Conservation (phyloP, 1,140 invertebrate species). For the Adelges cooleyi region DNA sequence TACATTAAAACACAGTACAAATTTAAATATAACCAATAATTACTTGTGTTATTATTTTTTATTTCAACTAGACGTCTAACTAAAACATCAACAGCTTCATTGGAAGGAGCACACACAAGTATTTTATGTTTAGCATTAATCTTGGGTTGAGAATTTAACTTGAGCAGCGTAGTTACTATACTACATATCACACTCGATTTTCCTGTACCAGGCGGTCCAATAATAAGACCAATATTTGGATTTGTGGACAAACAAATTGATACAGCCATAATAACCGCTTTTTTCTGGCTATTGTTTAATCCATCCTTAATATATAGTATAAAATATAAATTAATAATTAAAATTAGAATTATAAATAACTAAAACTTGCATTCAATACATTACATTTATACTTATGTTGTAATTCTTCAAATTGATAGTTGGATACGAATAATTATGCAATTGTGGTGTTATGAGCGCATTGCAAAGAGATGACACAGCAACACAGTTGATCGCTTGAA, state of each 20-base stretch:
- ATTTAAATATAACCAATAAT: too few relatives aligned
- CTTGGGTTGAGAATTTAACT: neutral
- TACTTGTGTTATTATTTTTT: neutral
- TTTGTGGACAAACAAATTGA: neutral
- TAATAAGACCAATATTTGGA: conserved; percentile 12
- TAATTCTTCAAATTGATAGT: neutral
- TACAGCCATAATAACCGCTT: conserved; percentile 12
- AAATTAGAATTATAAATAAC: neutral
- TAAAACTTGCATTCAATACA: neutral
- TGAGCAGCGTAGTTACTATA: conserved; percentile 1
- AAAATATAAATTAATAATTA: neutral
- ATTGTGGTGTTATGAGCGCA: neutral
- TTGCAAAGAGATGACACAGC: neutral
- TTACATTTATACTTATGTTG: conserved; percentile 5
- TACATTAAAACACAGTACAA: too few relatives aligned
- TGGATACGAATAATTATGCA: conserved; percentile 2
- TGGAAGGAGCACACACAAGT: conserved; percentile 18
- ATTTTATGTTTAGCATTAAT: neutral
- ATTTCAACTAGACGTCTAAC: conserved; percentile 9
- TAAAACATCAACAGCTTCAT: conserved; percentile 15
- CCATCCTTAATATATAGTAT: too few relatives aligned
- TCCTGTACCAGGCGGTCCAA: conserved; percentile 19
- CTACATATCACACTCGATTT: conserved; percentile 14
- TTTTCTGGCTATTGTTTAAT: conserved; percentile 13
- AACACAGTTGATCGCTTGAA: conserved; percentile 20